Evolutionary conservation across 2,888 invertebrate species (phyloP).

Genomic region (Lordiphosa fenestrarum): DNA sequence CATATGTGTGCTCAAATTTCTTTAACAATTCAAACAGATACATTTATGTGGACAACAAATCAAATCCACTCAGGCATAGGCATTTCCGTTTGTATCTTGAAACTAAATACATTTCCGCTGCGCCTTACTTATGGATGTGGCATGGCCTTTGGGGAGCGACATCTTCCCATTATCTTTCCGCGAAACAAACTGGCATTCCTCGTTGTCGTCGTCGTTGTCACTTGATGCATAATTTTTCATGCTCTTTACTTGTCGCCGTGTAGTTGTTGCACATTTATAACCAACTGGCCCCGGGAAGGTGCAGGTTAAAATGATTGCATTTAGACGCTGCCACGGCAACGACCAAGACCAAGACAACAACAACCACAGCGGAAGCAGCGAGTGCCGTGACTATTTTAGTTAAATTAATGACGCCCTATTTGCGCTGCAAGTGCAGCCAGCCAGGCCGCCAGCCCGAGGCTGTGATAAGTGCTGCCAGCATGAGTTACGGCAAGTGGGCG

Average conservation of each 20-base stretch:
- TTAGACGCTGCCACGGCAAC: conserved; percentile 31
- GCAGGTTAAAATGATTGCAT: conserved; percentile 65
- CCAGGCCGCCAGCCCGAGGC: conserved; percentile 22
- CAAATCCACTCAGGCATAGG: conserved; percentile 47
- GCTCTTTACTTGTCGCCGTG: conserved; percentile 52
- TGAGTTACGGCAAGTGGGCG: conserved; percentile 38
- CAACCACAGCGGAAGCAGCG: background rate
- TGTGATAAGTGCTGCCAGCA: conserved; percentile 55
- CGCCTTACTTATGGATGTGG: conserved; percentile 36
- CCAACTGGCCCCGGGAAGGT: conserved; percentile 15
- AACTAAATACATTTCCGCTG: conserved; percentile 61
- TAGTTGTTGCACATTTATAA: conserved; percentile 67
- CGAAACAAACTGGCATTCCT: conserved; percentile 42
- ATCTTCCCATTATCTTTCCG: conserved; percentile 18
- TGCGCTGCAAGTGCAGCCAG: conserved; percentile 45
- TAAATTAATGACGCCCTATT: conserved; percentile 69
- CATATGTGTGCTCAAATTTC: conserved; percentile 20
- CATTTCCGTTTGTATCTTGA: conserved; percentile 48
- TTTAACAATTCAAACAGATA: conserved; percentile 43
- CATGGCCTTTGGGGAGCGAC: background rate
- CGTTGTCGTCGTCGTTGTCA: conserved; percentile 37
- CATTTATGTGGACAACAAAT: conserved; percentile 37
- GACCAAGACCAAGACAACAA: conserved; percentile 25
- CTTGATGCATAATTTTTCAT: conserved; percentile 67
- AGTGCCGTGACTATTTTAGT: conserved; percentile 63